Percentiles rank a stretch among this genome's conserved stretches.
Conservation (phyloP, 2,113 vertebrate genomes). For the Centropus unirufus region DNA sequence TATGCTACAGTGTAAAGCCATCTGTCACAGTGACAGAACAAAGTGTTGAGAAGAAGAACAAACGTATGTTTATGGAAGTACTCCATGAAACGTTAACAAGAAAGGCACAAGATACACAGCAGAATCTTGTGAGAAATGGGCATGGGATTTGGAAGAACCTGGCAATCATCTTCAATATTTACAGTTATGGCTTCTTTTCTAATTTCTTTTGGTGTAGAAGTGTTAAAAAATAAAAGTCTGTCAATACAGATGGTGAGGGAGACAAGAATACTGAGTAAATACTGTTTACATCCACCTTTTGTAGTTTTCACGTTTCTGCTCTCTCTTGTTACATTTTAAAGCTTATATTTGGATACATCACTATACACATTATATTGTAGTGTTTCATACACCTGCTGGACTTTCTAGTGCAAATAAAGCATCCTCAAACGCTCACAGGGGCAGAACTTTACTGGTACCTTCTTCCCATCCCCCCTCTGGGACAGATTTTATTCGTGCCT, state of each 20-base stretch:
- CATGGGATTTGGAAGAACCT: not conserved
- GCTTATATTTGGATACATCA: not conserved
- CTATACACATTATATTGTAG: not conserved
- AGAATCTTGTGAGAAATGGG: slow-evolving; percentile 12
- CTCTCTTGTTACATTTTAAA: not conserved
- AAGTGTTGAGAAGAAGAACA: slow-evolving; percentile 68
- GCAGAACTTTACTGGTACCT: slow-evolving; percentile 12
- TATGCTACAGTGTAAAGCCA: slow-evolving; percentile 76
- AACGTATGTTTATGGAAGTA: slow-evolving; percentile 68
- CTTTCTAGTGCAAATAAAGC: slow-evolving; percentile 23
- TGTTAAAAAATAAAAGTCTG: slow-evolving; percentile 35
- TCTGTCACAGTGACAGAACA: slow-evolving; percentile 71
- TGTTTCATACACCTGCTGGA: not conserved
- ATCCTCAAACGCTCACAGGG: not conserved
- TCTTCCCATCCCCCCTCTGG: not conserved
- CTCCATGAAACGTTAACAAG: slow-evolving; percentile 56
- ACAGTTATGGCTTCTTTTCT: slow-evolving; percentile 14
- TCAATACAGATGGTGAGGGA: slow-evolving; percentile 54
- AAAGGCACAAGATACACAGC: not conserved
- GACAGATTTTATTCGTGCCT: not conserved
- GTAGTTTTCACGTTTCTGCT: not conserved
- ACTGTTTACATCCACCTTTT: slow-evolving; percentile 21
- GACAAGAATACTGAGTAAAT: not conserved
- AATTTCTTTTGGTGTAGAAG: slow-evolving; percentile 29
- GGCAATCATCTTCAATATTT: slow-evolving; percentile 10